Evolutionary conservation across 2,888 invertebrate species (phyloP), one percentile per base, ranked within the genome.

Genomic region (Drosophila barbarae): DNA sequence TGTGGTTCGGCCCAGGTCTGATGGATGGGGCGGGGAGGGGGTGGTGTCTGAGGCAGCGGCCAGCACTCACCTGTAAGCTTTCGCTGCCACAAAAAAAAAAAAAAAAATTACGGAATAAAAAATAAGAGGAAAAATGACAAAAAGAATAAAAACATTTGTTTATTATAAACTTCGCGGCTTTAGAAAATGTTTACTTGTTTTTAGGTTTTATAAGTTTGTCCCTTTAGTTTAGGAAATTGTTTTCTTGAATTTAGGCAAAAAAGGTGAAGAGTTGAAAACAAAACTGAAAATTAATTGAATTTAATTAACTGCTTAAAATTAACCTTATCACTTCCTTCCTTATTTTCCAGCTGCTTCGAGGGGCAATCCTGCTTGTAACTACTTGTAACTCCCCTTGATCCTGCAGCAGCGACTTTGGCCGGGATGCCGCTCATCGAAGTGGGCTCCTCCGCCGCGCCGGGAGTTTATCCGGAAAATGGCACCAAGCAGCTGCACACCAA

Each of bases 401-500:
- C 39, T 30, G 47, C 49, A 46, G 47, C 49, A 46, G 52, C 38
- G 15, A 28, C 54, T 53, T 39, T 47, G 68, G 52, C 56, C 65
- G 23, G 47, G 13, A 81, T 81, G 81, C 81, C 81, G 55, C 71
- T 84, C 65, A 81, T 70, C 59, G 84, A 81, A 73, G 73, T 78
- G 54, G 71, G 66, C 46, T 23, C 84, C 77, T 39, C 46, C 49
- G 60, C 41, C 42, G 69, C 44, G 18, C 36, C 41, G 13, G 69
- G 23, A 35, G 73, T 70, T 44, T 81, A 77, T 60, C 57, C 77
- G 42, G 84, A 81, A 41, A 80, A 76, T 64, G 67, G 76, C 46
- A 49, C 39, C 51, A 38, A 67, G 41, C 58, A 41, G 32, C 41
- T 41, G 13, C 46, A 32, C 46, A 47, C 32, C 49, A 56, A 63